Percentiles rank a stretch among this genome's conserved stretches.
These are phyloP conservation scores for Typhlichthys eigenmanni DNA, from an alignment of 2,797 vertebrate genomes.

Conservation along the genomic window DNA sequence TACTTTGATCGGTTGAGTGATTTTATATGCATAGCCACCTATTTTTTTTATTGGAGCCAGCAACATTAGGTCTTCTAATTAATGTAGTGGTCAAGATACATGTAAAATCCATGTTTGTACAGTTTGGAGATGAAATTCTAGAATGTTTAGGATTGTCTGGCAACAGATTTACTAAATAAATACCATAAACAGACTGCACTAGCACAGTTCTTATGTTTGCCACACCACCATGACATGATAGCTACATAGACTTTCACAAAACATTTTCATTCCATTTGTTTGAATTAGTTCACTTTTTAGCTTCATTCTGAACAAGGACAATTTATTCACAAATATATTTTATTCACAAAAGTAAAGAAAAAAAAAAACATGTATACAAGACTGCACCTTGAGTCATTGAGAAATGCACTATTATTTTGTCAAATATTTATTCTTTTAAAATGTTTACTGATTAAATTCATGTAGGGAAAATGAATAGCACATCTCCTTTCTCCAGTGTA, in stretches of 20 bases:
- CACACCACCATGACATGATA: too few relatives aligned
- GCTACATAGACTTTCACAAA: too few relatives aligned
- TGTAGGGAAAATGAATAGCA: constrained; percentile 75
- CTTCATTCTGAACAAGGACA: not conserved
- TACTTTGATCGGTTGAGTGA: constrained; percentile 33
- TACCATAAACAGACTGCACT: not conserved
- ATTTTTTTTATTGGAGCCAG: constrained; percentile 42
- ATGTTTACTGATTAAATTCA: constrained; percentile 80
- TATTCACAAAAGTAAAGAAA: constrained; percentile 53
- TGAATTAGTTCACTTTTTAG: not conserved
- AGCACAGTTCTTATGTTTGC: not conserved
- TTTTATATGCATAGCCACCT: constrained; percentile 51
- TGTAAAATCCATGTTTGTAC: too few relatives aligned
- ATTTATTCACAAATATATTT: constrained; percentile 28
- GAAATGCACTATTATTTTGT: constrained; percentile 61
- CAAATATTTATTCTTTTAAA: constrained; percentile 81
- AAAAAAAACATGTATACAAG: constrained; percentile 27
- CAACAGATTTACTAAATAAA: not conserved
- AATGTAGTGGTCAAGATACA: not conserved
- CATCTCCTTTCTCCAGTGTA: constrained; percentile 83
- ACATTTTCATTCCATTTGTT: not conserved
- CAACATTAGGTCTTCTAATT: constrained; percentile 29
- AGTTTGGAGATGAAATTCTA: too few relatives aligned
- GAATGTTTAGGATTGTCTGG: not conserved
- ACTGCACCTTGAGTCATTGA: constrained; percentile 43